Conservation (phyloP, 2,888 invertebrate genomes). For the Torymus auratus region DNA sequence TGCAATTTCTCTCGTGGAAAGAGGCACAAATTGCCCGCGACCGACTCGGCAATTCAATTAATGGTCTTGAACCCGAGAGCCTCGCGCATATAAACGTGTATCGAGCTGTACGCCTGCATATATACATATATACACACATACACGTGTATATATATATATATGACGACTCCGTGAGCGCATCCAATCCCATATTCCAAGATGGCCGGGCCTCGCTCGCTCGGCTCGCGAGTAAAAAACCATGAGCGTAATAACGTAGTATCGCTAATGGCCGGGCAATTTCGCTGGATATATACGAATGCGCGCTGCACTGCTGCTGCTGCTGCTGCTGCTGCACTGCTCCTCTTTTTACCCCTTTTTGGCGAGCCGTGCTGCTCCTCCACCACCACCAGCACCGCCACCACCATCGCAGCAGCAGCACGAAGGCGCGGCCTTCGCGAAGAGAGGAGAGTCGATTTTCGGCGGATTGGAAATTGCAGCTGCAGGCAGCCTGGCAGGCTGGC, state of each 20-base stretch:
- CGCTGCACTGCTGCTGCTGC: no score
- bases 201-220: conserved; percentile 65
- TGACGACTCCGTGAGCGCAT: conserved; percentile 58
- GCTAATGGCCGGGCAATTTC: conserved; percentile 77
- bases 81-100: background rate
- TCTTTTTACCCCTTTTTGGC: conserved; percentile 37
- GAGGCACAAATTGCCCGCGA: conserved; percentile 39
- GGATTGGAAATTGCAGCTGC: conserved; percentile 35
- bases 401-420: background rate
- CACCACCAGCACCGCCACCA: conserved; percentile 20
- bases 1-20: conserved; percentile 40
- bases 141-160: conserved; percentile 3
- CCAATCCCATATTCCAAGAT: conserved; percentile 75
- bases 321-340: conserved; percentile 46
- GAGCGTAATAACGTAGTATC: conserved; percentile 77
- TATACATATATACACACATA: background rate
- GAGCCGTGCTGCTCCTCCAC: conserved; percentile 17
- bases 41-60: conserved; percentile 58
- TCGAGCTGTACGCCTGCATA: background rate
- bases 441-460: conserved; percentile 8
- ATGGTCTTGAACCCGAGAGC: conserved; percentile 11
- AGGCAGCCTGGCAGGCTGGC: conserved; percentile 1
- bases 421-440: no score
- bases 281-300: conserved; percentile 71
- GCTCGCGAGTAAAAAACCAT: conserved; percentile 70